Percentiles rank a stretch among this genome's conserved stretches.
These are phyloP conservation scores for Turritopsis rubra DNA, from an alignment of 30 jellyfish, hydroid and myxozoan species.

Conservation along the genomic window DNA sequence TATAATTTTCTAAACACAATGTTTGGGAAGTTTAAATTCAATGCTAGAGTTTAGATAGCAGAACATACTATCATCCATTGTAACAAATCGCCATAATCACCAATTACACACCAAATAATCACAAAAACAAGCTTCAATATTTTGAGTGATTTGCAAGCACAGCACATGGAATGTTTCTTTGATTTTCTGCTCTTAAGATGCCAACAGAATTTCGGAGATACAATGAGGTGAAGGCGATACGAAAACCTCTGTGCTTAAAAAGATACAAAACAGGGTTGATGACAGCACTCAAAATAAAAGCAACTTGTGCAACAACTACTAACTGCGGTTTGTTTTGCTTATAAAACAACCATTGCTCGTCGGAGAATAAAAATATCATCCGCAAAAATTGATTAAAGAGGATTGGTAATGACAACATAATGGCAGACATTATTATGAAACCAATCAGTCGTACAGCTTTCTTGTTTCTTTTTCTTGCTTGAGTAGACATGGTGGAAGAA, in stretches of 20 bases:
- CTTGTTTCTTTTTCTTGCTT: not conserved
- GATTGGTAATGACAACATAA: not conserved
- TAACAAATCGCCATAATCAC: no score
- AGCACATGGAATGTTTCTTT: no score
- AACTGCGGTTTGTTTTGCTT: not conserved
- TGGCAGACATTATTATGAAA: not conserved
- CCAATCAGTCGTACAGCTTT: not conserved
- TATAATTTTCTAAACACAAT: no score
- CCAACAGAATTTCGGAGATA: no score
- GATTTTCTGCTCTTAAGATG: no score
- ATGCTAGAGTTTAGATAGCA: no score
- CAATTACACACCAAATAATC: no score
- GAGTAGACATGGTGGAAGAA: not conserved
- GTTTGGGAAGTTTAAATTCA: no score
- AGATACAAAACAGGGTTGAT: not conserved
- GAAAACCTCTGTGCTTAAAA: not conserved
- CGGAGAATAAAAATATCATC: not conserved
- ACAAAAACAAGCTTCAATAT: no score
- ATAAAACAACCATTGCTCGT: not conserved
- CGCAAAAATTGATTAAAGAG: not conserved
- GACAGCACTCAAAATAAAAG: not conserved
- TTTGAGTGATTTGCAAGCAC: no score
- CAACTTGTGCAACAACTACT: not conserved
- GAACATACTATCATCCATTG: no score
- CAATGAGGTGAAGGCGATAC: not conserved